Percentiles rank a stretch among this genome's conserved stretches.
Evolutionary conservation across 2,888 invertebrate genomes (phyloP).

Genomic region (Brachyptera risi): DNA sequence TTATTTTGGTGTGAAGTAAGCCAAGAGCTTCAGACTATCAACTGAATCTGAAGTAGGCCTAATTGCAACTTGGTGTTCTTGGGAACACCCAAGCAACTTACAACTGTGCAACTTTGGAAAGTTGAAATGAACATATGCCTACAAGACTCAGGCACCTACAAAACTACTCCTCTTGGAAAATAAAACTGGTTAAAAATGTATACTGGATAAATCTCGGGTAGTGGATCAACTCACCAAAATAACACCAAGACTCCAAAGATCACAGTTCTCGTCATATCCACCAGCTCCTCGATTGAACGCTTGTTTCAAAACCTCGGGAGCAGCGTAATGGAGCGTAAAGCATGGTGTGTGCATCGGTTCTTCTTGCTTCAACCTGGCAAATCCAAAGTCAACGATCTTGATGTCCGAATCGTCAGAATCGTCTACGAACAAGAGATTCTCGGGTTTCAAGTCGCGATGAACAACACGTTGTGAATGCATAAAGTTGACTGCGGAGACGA

Average conservation of each 20-base stretch:
- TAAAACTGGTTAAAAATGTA: too few species aligned
- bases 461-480: conserved; percentile 83
- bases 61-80: too few species aligned
- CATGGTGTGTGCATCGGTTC: conserved; percentile 76
- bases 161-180: too few species aligned
- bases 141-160: too few species aligned
- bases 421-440: conserved; percentile 69
- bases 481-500: conserved; percentile 77
- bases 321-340: conserved; percentile 91
- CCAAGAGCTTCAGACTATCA: too few species aligned
- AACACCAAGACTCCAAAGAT: conserved; percentile 94
- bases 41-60: too few species aligned
- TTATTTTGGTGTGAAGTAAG: too few species aligned
- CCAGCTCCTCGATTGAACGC: conserved; percentile 45
- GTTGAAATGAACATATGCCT: too few species aligned
- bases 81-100: too few species aligned
- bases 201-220: too few species aligned
- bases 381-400: conserved; percentile 95
- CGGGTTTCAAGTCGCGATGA: conserved; percentile 93
- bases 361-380: conserved; percentile 72
- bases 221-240: conserved; percentile 65
- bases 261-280: conserved; percentile 89
- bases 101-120: too few species aligned
- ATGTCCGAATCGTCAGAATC: conserved; percentile 57
- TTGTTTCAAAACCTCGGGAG: conserved; percentile 83